phyloP scores from a whole-genome alignment of 2,797 vertebrate species.

The Myiotriccus ornatus region DNA sequence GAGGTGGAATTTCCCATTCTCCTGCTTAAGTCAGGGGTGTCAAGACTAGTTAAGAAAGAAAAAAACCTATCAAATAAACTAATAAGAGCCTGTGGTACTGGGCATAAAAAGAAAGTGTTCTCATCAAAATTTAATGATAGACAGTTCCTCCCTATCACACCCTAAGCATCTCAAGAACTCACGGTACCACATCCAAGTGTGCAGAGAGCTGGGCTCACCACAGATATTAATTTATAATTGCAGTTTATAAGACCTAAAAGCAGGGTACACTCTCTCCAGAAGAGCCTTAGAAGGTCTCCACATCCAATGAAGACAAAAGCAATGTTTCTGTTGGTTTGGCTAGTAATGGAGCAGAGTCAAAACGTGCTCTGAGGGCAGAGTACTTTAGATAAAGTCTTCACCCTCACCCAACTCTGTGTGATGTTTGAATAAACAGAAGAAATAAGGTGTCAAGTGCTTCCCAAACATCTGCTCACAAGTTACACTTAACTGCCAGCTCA shows the following conservation, averaged over 20 bases:
- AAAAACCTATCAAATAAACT: not conserved
- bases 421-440: not conserved
- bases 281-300: not conserved
- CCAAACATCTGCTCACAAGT: not conserved
- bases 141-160: not conserved
- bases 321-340: not conserved
- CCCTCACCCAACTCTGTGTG: not conserved
- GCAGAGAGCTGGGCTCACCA: not conserved
- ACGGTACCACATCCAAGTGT: not conserved
- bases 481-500: not conserved
- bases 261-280: not conserved
- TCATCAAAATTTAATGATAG: not conserved
- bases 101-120: not conserved
- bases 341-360: not conserved
- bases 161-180: not conserved
- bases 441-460: not conserved
- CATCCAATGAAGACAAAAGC: not conserved
- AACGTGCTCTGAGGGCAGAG: not conserved
- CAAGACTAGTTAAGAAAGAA: not conserved
- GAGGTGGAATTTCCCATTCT: constrained; percentile 5
- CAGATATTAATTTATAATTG: not conserved
- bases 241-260: not conserved
- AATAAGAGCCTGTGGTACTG: not conserved
- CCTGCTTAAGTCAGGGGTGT: not conserved
- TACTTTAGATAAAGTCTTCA: not conserved